phyloP scores from a whole-genome alignment of 1,140 invertebrate species.

The Daktulosphaira vitifoliae region DNA sequence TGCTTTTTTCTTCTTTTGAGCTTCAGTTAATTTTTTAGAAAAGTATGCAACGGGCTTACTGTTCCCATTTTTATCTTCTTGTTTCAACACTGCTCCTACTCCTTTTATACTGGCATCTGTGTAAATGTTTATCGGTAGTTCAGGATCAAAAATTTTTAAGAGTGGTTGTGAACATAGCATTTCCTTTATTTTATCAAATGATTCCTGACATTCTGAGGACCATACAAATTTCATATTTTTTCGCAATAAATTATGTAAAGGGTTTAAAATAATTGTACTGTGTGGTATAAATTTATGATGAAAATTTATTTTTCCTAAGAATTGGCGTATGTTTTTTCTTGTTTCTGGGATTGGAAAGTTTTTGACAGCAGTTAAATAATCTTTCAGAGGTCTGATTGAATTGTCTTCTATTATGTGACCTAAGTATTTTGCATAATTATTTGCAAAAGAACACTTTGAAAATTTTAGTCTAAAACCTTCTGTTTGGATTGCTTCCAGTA shows the following conservation, averaged over 20 bases:
- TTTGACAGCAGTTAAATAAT: constrained; percentile 35
- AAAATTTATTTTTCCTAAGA: constrained; percentile 36
- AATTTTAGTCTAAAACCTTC: constrained; percentile 15
- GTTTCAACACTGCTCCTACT: no score
- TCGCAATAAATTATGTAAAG: constrained; percentile 37
- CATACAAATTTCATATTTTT: neutral
- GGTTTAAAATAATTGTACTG: constrained; percentile 34
- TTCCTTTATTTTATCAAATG: constrained; percentile 4
- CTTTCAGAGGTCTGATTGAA: constrained; percentile 34
- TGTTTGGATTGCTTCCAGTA: neutral
- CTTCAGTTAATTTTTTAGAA: constrained; percentile 41
- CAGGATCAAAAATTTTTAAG: constrained; percentile 35
- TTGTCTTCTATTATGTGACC: constrained; percentile 35
- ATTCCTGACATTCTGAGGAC: constrained; percentile 6
- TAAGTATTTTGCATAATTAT: neutral
- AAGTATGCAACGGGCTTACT: constrained; percentile 38
- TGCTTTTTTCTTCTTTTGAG: constrained; percentile 41
- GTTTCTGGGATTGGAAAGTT: constrained; percentile 34
- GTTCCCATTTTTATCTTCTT: neutral
- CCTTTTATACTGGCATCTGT: constrained; percentile 37
- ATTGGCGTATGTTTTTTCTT: constrained; percentile 34
- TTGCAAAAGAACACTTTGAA: neutral
- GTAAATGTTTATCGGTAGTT: constrained; percentile 35
- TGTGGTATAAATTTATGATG: constrained; percentile 35
- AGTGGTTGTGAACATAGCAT: neutral